phyloP scores from a whole-genome alignment of 2,888 invertebrate species.

The Diabrotica balteata region DNA sequence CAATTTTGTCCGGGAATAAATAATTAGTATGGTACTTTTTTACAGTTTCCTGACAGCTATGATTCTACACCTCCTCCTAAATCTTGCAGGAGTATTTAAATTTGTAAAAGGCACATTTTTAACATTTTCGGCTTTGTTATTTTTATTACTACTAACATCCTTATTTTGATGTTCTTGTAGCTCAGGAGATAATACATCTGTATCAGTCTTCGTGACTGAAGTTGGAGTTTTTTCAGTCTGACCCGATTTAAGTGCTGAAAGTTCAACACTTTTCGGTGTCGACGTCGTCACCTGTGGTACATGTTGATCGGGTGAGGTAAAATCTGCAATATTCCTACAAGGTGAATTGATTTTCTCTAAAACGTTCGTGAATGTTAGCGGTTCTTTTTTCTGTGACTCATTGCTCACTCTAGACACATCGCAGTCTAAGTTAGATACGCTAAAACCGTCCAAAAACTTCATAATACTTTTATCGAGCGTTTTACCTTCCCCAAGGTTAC shows the following conservation, averaged over 20 bases:
- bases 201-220: not conserved
- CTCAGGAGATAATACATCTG: no score
- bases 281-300: not conserved
- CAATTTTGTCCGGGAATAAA: no score
- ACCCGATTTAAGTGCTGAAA: not conserved
- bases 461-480: constrained; percentile 32
- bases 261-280: constrained; percentile 1
- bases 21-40: not conserved
- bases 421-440: constrained; percentile 33
- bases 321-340: not conserved
- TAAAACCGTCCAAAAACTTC: constrained; percentile 36
- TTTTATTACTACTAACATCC: not conserved
- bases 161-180: not conserved
- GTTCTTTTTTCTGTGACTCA: not conserved
- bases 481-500: constrained; percentile 29
- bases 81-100: constrained; percentile 4
- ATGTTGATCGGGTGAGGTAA: not conserved
- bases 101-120: constrained; percentile 1
- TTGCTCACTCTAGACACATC: constrained; percentile 24
- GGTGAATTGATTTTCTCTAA: not conserved
- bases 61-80: constrained; percentile 18
- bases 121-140: constrained; percentile 1
- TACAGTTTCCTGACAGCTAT: constrained; percentile 4
- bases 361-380: constrained; percentile 7
- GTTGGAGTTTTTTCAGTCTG: not conserved